These are phyloP conservation scores for Neopipo cinnamomea DNA, from an alignment of 2,113 vertebrate species.

Conservation along the genomic window DNA sequence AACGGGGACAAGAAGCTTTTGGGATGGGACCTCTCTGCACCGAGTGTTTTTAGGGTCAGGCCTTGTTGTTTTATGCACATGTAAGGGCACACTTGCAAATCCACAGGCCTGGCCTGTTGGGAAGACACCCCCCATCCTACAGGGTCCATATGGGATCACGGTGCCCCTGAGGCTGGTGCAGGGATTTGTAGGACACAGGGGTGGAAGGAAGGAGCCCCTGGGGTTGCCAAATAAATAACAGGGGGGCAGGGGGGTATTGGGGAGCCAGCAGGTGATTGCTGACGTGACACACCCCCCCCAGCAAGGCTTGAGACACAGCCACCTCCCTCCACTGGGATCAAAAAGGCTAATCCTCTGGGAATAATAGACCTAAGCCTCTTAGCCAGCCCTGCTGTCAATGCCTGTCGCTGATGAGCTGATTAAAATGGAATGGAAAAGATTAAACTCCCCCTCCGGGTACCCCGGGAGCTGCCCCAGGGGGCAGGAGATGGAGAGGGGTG, in stretches of 20 bases:
- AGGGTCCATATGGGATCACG: neutral
- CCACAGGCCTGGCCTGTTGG: no score
- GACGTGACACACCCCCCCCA: accelerated
- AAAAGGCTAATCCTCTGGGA: neutral
- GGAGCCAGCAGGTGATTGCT: accelerated
- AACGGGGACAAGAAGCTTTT: accelerated
- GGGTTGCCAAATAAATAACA: neutral
- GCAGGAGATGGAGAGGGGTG: neutral
- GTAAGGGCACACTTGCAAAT: accelerated
- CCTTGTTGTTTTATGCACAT: neutral
- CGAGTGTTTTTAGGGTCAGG: neutral
- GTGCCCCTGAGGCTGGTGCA: neutral
- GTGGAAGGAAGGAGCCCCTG: neutral
- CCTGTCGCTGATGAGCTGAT: neutral
- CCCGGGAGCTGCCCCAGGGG: accelerated
- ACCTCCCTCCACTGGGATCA: neutral
- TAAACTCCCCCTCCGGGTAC: neutral
- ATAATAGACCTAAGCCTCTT: neutral
- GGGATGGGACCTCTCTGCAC: neutral
- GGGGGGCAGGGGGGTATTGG: neutral
- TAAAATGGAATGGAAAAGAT: neutral
- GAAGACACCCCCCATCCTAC: neutral
- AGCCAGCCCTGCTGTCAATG: accelerated
- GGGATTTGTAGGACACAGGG: accelerated
- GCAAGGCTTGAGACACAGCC: accelerated